These are phyloP conservation scores for Zoanthus sociatus DNA, from an alignment of 92 coral and sea anemone species.

Conservation along the genomic window DNA sequence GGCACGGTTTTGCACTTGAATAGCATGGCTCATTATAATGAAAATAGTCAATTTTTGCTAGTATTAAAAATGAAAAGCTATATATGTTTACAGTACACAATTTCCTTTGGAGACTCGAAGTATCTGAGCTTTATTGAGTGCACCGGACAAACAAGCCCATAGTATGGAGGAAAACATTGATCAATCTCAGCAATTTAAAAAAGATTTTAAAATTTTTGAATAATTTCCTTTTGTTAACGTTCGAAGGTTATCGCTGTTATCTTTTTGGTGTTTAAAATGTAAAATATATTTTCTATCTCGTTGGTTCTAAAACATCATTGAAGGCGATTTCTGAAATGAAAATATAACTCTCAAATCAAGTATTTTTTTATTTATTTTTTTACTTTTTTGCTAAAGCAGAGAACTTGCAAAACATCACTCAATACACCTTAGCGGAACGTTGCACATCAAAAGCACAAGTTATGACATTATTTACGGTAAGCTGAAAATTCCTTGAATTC, in stretches of 20 bases:
- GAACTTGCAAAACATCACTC: slow-evolving; percentile 15
- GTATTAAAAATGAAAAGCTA: neutral
- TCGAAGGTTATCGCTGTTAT: neutral
- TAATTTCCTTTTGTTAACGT: neutral
- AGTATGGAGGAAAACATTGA: neutral
- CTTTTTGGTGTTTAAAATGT: neutral
- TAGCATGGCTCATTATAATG: too few relatives aligned
- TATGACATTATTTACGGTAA: neutral
- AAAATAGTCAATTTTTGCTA: neutral
- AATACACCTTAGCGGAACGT: slow-evolving; percentile 17
- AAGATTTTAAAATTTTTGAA: neutral
- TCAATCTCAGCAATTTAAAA: neutral
- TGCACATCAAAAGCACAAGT: neutral
- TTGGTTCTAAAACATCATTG: neutral
- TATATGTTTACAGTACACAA: too few relatives aligned
- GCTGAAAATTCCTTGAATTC: too few relatives aligned
- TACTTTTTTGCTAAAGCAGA: neutral
- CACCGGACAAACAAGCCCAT: slow-evolving; percentile 35
- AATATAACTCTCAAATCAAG: neutral
- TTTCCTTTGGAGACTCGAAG: slow-evolving; percentile 20
- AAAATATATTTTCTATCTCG: neutral
- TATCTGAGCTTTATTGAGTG: neutral
- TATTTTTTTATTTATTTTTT: neutral
- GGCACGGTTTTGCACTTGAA: too few relatives aligned
- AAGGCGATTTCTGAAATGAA: neutral